A percentile compares a stretch with the other conserved stretches of the same genome.
Evolutionary conservation across 2,797 vertebrate genomes (phyloP).

Genomic region (Poecilia wingei): DNA sequence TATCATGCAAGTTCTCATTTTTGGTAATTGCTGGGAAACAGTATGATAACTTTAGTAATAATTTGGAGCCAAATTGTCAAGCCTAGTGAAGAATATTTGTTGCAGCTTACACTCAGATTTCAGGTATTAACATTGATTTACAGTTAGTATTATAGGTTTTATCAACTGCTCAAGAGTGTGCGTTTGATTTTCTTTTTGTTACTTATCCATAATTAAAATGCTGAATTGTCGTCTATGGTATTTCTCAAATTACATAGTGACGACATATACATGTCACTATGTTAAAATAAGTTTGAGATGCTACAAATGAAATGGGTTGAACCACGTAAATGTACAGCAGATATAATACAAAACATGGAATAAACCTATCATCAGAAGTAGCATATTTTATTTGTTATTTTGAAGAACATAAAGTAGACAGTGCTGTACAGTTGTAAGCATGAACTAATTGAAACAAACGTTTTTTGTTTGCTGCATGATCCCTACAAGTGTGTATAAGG

Average conservation of each 20-base stretch:
- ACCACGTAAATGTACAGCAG: background rate
- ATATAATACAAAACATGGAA: background rate
- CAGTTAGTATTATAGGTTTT: background rate
- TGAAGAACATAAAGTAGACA: background rate
- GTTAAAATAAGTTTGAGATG: background rate
- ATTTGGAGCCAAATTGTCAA: background rate
- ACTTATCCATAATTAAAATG: background rate
- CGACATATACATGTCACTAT: background rate
- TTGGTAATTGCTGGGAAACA: background rate
- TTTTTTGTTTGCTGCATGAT: background rate
- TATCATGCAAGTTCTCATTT: background rate
- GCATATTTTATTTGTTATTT: background rate
- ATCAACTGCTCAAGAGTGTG: background rate
- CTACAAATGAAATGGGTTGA: background rate
- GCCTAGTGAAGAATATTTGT: background rate
- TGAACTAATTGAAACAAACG: background rate
- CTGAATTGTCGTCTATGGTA: background rate
- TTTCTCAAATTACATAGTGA: background rate
- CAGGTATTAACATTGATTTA: background rate
- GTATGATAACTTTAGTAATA: background rate
- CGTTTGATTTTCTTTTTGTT: background rate
- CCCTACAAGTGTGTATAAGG: background rate
- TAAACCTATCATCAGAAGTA: background rate
- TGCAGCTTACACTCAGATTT: background rate
- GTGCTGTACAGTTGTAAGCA: background rate